Evolutionary conservation across 2,113 vertebrate genomes (phyloP).

Genomic region (Hemichromis elongatus): DNA sequence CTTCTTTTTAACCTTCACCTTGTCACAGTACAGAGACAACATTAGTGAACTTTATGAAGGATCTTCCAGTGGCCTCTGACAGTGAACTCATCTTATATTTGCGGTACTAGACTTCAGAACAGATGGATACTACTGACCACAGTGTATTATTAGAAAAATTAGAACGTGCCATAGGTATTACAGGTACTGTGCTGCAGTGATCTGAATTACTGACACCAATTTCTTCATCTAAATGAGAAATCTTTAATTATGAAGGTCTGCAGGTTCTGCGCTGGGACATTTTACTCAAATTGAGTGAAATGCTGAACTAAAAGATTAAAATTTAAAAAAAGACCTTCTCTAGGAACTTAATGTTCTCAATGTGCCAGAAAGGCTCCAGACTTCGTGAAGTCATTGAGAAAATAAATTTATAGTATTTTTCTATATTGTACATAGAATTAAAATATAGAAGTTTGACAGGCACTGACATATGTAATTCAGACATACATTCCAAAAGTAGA

Average conservation of each 20-base stretch:
- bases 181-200: no score
- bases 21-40: no score
- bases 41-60: no score
- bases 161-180: no score
- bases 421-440: background rate
- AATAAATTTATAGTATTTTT: fast-evolving
- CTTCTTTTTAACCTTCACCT: no score
- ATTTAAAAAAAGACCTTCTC: background rate
- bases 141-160: no score
- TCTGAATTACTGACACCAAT: background rate
- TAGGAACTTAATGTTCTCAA: background rate
- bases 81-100: no score
- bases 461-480: background rate
- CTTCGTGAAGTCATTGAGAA: background rate
- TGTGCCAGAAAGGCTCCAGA: background rate
- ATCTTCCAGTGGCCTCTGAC: no score
- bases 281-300: background rate
- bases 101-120: no score
- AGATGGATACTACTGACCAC: no score
- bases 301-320: background rate
- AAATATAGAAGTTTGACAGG: background rate
- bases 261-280: background rate
- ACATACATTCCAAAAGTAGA: no score
- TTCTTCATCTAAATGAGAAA: background rate
- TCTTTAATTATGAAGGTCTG: background rate